Evolutionary conservation across 1,140 invertebrate species (phyloP).

Genomic region (Cataglyphis hispanica): DNA sequence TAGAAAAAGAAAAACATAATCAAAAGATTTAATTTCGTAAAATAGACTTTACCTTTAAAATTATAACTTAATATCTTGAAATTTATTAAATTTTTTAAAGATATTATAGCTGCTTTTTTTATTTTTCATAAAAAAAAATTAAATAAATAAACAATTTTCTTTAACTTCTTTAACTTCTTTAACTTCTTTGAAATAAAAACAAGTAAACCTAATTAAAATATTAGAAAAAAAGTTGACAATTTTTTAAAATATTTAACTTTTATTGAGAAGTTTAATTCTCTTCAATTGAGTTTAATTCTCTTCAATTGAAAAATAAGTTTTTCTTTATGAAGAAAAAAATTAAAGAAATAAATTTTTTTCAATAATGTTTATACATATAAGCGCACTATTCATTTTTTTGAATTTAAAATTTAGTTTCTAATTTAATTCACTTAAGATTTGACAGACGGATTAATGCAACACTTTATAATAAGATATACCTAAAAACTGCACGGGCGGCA

Average conservation of each 20-base stretch:
- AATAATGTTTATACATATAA: neutral
- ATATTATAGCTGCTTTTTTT: neutral
- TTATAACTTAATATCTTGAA: neutral
- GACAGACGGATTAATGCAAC: neutral
- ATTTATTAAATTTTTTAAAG: neutral
- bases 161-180: neutral
- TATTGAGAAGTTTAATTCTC: slow-evolving; percentile 1
- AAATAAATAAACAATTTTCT: neutral
- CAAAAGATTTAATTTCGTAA: neutral
- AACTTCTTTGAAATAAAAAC: neutral
- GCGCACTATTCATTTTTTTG: neutral
- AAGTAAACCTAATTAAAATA: neutral
- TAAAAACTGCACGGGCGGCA: slow-evolving; percentile 2
- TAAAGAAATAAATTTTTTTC: neutral
- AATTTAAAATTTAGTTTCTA: neutral
- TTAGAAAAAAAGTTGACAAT: neutral
- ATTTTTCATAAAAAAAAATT: neutral
- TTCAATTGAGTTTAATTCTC: slow-evolving; percentile 2
- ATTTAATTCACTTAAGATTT: neutral
- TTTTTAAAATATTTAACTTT: neutral
- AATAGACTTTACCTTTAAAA: neutral
- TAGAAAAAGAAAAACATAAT: slow-evolving; percentile 4
- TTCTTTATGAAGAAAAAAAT: neutral
- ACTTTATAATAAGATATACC: neutral
- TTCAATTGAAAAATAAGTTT: neutral